Base-by-base conservation (phyloP, 2,888 invertebrate genomes). In the Elysia crispata region DNA sequence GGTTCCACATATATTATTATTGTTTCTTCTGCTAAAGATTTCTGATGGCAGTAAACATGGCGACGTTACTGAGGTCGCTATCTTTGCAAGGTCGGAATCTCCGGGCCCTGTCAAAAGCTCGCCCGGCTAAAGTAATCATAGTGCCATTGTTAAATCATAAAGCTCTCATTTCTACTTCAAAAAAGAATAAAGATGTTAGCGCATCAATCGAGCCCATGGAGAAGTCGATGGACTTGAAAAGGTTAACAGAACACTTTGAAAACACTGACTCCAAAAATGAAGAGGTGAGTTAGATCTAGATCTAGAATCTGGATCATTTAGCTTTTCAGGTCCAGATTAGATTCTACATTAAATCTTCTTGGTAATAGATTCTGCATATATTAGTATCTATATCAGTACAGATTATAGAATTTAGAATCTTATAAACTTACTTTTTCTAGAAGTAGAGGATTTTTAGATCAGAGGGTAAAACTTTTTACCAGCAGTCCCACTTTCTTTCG, bases 221-320 rank as follows among this genome's bases (percentile, higher is more conserved):
- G 84, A 86, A 83, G 77, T 83, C 85, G 15, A 81, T 85, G 77
- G 87, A 87, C 73, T 60, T 86, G 23, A 86, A 87, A 82, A 81
- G 83, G 69, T 79, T 88, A 30, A 86, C 87, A 78, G 86, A 86
- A 82, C 86, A 86, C 81, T 88, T 88, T 83, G 86, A 83, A 8
- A 84, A 88, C 76, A 81, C 84, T n/a, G 83, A 87, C 74, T 83
- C 83, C 8, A 76, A 82, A 8, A 84, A 86, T 31, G 83, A 86
- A 72, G 88, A 89, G 87, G 89, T 87, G 75, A 50, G 8, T 66
- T 20, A 41, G 41, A 41, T 41, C 41, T 41, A 41, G 41, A 41
- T 41, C 41, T 41, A 41, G 41, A 41, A 6, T 41, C n/a, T n/a
- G n/a, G n/a, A n/a, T n/a, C n/a, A n/a, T n/a, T n/a, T n/a, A n/a